These are phyloP conservation scores for Portunus trituberculatus DNA, from an alignment of 1,140 invertebrate species.

Conservation along the genomic window DNA sequence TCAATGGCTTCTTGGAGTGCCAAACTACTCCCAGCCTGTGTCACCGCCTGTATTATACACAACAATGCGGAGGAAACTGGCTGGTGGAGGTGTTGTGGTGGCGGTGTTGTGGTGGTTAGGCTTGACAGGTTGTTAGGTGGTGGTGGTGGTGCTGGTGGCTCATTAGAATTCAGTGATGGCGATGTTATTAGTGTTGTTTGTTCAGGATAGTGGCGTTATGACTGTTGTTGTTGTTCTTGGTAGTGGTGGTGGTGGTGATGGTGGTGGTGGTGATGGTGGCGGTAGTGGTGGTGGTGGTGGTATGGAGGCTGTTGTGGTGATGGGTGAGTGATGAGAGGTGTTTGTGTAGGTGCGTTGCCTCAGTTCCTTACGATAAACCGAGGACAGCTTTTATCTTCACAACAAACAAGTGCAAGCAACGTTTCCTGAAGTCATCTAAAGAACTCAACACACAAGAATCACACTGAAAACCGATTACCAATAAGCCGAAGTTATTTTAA, in stretches of 20 bases:
- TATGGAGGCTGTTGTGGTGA: background rate
- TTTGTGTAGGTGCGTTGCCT: too few relatives aligned
- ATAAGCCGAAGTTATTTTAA: too few relatives aligned
- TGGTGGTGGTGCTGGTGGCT: background rate
- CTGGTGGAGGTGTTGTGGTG: background rate
- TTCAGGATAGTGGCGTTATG: background rate
- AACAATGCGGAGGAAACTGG: background rate
- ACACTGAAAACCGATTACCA: too few relatives aligned
- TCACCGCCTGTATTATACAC: conserved; percentile 17
- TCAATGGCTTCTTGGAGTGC: conserved; percentile 48
- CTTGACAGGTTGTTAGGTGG: background rate
- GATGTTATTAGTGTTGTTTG: background rate
- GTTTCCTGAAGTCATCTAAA: too few relatives aligned
- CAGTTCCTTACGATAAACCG: too few relatives aligned
- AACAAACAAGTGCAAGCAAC: too few relatives aligned
- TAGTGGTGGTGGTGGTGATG: background rate
- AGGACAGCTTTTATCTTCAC: too few relatives aligned
- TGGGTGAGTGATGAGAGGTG: background rate
- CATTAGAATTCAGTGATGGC: background rate
- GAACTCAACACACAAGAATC: too few relatives aligned
- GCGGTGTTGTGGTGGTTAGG: too few relatives aligned
- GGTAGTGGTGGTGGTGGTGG: background rate
- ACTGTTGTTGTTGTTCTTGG: background rate
- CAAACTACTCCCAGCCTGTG: conserved; percentile 36
- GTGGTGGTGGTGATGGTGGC: background rate